phyloP scores from a whole-genome alignment of 1,140 invertebrate genomes.

The Pseudomyrmex pallidus region DNA sequence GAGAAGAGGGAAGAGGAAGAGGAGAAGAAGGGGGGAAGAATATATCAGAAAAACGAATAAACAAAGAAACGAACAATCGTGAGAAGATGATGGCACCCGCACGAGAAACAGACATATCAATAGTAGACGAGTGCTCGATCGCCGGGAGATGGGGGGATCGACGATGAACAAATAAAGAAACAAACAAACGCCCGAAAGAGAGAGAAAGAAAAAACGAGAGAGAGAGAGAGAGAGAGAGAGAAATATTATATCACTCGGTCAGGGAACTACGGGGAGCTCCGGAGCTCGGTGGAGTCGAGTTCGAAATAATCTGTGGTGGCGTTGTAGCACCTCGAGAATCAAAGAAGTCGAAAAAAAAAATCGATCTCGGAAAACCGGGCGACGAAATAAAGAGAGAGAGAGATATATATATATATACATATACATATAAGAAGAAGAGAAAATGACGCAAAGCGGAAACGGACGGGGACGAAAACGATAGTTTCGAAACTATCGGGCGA shows the following conservation, averaged over 20 bases:
- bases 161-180: constrained; percentile 40
- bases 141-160: constrained; percentile 47
- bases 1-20: no score
- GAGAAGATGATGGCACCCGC: constrained; percentile 33
- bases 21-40: no score
- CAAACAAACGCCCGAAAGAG: constrained; percentile 24
- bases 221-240: constrained; percentile 31
- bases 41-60: constrained; percentile 20
- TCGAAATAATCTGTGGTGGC: not conserved
- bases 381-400: not conserved
- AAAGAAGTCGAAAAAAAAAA: not conserved
- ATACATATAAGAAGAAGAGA: not conserved
- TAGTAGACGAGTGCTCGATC: constrained; percentile 57
- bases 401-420: no score
- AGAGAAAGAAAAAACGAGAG: constrained; percentile 7
- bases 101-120: constrained; percentile 59
- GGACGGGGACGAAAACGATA: not conserved
- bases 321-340: no score
- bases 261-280: not conserved
- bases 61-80: constrained; percentile 43
- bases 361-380: not conserved
- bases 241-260: constrained; percentile 27
- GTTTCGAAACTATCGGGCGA: constrained; percentile 39
- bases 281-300: constrained; percentile 18
- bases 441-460: no score